Conservation (phyloP, 2,797 vertebrate species). For the Macrochelys suwanniensis region DNA sequence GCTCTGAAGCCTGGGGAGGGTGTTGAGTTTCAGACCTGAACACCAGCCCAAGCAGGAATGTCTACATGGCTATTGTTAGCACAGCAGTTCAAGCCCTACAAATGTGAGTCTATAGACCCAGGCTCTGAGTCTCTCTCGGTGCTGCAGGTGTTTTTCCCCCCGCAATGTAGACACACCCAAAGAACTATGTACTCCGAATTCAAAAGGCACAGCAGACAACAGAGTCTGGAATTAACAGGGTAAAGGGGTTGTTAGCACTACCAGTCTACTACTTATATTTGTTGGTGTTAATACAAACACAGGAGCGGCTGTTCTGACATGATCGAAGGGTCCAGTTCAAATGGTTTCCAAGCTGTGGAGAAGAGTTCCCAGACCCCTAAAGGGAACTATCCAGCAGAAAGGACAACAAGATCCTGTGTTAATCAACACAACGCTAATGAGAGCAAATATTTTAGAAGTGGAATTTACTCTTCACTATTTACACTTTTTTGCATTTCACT, state of each 20-base stretch:
- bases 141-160: background rate
- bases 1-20: no score
- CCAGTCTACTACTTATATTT: background rate
- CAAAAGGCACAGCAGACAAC: background rate
- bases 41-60: background rate
- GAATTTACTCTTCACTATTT: background rate
- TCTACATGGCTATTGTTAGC: background rate
- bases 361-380: background rate
- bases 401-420: background rate
- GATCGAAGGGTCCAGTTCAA: background rate
- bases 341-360: background rate
- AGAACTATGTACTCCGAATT: background rate
- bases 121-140: background rate
- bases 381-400: background rate
- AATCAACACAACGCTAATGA: background rate
- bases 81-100: background rate
- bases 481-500: background rate
- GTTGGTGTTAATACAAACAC: background rate
- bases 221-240: background rate
- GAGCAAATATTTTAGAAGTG: background rate
- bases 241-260: rapidly evolving
- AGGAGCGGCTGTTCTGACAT: background rate
- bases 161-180: background rate
- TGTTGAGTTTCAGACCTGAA: background rate
- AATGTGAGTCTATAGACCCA: background rate